phyloP scores from a whole-genome alignment of 2,888 invertebrate species.

The Pilophorus perplexus region DNA sequence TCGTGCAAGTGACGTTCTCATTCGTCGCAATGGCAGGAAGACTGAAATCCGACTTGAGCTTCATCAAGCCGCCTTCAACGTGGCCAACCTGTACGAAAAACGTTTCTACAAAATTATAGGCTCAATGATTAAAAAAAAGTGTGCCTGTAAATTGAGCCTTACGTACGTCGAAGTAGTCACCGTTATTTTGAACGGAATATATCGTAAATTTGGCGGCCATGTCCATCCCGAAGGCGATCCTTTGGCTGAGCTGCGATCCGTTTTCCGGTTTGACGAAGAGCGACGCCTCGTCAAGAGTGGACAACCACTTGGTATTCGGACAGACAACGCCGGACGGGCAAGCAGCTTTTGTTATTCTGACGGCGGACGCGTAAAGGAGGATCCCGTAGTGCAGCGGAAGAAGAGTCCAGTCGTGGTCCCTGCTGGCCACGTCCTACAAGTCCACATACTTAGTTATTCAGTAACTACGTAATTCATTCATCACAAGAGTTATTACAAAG shows the following conservation, averaged over 20 bases:
- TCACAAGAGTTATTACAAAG: no score
- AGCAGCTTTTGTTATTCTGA: slow-evolving; percentile 14
- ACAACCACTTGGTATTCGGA: slow-evolving; percentile 14
- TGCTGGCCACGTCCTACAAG: slow-evolving; percentile 21
- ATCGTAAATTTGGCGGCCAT: slow-evolving; percentile 4
- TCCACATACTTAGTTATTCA: no score
- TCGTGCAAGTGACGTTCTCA: background rate
- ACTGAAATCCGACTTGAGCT: slow-evolving; percentile 18
- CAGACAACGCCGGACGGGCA: background rate
- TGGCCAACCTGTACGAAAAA: slow-evolving; percentile 8
- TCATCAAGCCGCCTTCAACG: slow-evolving; percentile 14
- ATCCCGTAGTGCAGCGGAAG: slow-evolving; percentile 38
- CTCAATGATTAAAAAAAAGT: no score
- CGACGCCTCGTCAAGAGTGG: slow-evolving; percentile 11
- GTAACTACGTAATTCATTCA: no score
- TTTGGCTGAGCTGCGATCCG: slow-evolving; percentile 20
- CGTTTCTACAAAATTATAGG: no score
- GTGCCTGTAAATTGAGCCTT: no score
- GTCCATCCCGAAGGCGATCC: slow-evolving; percentile 23
- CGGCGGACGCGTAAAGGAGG: slow-evolving; percentile 26
- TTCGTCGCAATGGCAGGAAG: background rate
- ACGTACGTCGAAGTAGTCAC: no score
- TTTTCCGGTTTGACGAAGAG: slow-evolving; percentile 32
- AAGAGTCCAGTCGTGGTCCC: slow-evolving; percentile 41
- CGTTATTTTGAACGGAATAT: slow-evolving; percentile 9